phyloP scores from a whole-genome alignment of 2,888 invertebrate genomes.

The Athalia cordata region DNA sequence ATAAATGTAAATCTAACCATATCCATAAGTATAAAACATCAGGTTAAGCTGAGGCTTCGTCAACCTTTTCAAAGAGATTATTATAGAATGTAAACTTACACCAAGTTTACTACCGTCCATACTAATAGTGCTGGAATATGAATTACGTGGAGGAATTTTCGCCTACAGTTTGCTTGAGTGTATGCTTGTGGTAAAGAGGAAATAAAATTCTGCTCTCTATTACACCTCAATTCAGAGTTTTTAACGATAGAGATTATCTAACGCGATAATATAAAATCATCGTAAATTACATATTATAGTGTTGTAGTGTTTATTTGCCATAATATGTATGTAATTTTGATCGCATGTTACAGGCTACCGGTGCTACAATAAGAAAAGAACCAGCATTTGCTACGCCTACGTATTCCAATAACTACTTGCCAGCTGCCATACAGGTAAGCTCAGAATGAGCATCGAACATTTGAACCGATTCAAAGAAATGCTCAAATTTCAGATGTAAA shows the following conservation, averaged over 20 bases:
- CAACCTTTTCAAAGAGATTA: no score
- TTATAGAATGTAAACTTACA: no score
- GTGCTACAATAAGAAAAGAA: constrained; percentile 59
- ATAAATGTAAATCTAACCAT: neutral
- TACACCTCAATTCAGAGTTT: constrained; percentile 22
- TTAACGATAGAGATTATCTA: constrained; percentile 1
- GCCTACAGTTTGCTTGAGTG: no score
- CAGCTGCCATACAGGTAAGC: constrained; percentile 81
- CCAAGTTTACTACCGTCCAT: no score
- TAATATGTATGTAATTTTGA: constrained; percentile 7
- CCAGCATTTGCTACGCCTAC: constrained; percentile 71
- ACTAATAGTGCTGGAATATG: no score
- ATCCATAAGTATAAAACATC: neutral
- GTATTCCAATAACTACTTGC: constrained; percentile 79
- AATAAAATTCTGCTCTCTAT: neutral
- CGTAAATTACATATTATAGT: constrained; percentile 3
- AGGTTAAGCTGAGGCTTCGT: no score
- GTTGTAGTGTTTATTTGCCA: constrained; percentile 3
- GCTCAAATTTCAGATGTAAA: no score
- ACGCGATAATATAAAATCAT: neutral
- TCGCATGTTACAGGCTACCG: constrained; percentile 54
- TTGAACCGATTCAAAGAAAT: neutral
- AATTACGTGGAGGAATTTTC: no score
- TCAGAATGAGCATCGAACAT: neutral
- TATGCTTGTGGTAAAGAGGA: neutral